Percentiles rank a stretch among this genome's conserved stretches.
Conservation (phyloP, 1,140 invertebrate species). For the Drosophila setifemur region DNA sequence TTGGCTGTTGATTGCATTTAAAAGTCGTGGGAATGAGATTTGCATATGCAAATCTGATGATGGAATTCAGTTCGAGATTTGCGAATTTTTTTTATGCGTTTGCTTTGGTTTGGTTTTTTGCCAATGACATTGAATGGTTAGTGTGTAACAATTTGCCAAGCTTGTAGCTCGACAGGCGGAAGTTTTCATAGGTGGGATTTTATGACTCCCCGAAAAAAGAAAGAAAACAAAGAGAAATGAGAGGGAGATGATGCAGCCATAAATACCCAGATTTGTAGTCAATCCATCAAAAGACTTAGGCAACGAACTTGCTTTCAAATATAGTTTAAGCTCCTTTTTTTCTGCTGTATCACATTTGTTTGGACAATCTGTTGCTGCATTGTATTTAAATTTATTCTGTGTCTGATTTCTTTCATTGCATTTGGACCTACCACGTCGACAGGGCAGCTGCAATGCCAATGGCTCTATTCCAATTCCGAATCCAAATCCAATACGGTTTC, state of each 20-base stretch:
- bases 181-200: slow-evolving; percentile 25
- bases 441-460: slow-evolving; percentile 39
- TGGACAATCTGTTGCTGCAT: slow-evolving; percentile 56
- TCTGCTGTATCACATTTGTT: slow-evolving; percentile 10
- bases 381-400: slow-evolving; percentile 71
- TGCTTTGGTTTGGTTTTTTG: slow-evolving; percentile 22
- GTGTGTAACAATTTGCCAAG: slow-evolving; percentile 51
- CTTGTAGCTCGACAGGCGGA: slow-evolving; percentile 49
- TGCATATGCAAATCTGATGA: slow-evolving; percentile 67
- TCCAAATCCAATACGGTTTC: slow-evolving; percentile 12
- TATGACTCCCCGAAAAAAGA: slow-evolving; percentile 6
- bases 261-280: slow-evolving; percentile 12
- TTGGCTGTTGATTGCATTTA: slow-evolving; percentile 48
- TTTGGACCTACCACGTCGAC: slow-evolving; percentile 37
- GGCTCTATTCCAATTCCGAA: slow-evolving; percentile 60
- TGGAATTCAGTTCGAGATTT: slow-evolving; percentile 42
- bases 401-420: slow-evolving; percentile 20
- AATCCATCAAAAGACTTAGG: slow-evolving; percentile 59
- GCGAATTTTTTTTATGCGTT: slow-evolving; percentile 30
- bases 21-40: slow-evolving; percentile 76
- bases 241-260: slow-evolving; percentile 23
- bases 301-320: slow-evolving; percentile 48
- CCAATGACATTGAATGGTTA: slow-evolving; percentile 57
- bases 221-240: slow-evolving; percentile 19
- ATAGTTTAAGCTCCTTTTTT: background rate